Conservation (phyloP, 37 sponge, comb jelly and placozoan species). For the Petrosia ficiformis region DNA sequence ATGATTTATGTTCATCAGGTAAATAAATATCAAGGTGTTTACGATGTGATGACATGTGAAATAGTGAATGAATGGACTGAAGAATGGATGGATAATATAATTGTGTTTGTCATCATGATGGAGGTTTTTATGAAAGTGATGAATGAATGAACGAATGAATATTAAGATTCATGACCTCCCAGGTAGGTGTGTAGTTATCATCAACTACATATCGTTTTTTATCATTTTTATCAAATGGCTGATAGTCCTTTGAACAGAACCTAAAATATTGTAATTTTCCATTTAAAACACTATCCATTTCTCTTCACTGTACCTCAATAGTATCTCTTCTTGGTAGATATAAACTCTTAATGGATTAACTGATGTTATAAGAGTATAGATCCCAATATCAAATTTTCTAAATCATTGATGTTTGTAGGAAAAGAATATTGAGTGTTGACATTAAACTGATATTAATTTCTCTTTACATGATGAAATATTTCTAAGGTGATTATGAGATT, state of each 20-base stretch:
- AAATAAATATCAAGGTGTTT: too few relatives aligned
- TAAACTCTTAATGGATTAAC: conserved; percentile 76
- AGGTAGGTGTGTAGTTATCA: conserved; percentile 63
- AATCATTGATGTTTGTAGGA: neutral
- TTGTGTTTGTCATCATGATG: too few relatives aligned
- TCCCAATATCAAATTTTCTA: conserved; percentile 82
- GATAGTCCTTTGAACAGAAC: conserved; percentile 63
- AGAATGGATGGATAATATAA: neutral
- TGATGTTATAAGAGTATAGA: conserved; percentile 66
- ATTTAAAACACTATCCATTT: neutral
- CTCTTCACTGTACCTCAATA: conserved; percentile 57
- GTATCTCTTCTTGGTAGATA: conserved; percentile 58
- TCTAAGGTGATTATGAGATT: too few relatives aligned
- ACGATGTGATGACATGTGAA: too few relatives aligned
- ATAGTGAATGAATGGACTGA: neutral
- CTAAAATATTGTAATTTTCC: conserved; percentile 14
- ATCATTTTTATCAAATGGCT: conserved; percentile 46
- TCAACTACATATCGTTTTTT: conserved; percentile 60
- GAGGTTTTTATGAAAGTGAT: conserved; percentile 10
- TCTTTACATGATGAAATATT: too few relatives aligned
- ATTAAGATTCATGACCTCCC: conserved; percentile 73
- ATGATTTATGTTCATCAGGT: too few relatives aligned
- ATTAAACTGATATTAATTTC: too few relatives aligned
- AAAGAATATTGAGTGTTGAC: too few relatives aligned
- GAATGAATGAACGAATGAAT: conserved; percentile 2